Percentiles rank a stretch among this genome's conserved stretches.
These are phyloP conservation scores for Bellardia pandia DNA, from an alignment of 2,888 invertebrate genomes.

Conservation along the genomic window DNA sequence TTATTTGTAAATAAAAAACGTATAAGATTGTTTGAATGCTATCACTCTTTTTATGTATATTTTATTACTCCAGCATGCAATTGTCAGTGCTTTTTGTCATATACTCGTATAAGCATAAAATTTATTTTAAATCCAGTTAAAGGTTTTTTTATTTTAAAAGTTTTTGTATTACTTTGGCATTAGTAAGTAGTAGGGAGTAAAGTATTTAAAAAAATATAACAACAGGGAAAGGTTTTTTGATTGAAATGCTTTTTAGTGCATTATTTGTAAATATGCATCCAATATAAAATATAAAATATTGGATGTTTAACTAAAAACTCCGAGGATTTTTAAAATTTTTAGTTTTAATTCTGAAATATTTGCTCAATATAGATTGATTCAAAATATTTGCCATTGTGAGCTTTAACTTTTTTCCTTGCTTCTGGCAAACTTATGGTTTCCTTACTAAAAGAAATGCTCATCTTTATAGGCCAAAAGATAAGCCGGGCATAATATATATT, in stretches of 20 bases:
- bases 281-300: too few species aligned
- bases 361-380: too few species aligned
- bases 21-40: not conserved
- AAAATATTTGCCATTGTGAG: too few species aligned
- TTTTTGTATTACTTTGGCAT: constrained; percentile 57
- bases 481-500: too few species aligned
- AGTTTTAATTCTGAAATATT: too few species aligned
- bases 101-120: not conserved
- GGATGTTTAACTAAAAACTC: too few species aligned
- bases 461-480: too few species aligned
- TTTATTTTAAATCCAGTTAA: constrained; percentile 3
- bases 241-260: not conserved
- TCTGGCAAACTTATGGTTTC: too few species aligned
- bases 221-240: not conserved
- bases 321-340: too few species aligned
- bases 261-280: too few species aligned
- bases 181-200: constrained; percentile 22
- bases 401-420: too few species aligned
- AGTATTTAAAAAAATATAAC: not conserved
- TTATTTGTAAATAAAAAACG: constrained; percentile 17
- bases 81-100: constrained; percentile 16
- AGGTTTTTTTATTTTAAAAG: constrained; percentile 32
- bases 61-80: constrained; percentile 10
- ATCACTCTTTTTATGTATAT: constrained; percentile 5
- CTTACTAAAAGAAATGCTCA: too few species aligned